phyloP scores from a whole-genome alignment of 2,113 vertebrate species.

The Synodontis membranacea region DNA sequence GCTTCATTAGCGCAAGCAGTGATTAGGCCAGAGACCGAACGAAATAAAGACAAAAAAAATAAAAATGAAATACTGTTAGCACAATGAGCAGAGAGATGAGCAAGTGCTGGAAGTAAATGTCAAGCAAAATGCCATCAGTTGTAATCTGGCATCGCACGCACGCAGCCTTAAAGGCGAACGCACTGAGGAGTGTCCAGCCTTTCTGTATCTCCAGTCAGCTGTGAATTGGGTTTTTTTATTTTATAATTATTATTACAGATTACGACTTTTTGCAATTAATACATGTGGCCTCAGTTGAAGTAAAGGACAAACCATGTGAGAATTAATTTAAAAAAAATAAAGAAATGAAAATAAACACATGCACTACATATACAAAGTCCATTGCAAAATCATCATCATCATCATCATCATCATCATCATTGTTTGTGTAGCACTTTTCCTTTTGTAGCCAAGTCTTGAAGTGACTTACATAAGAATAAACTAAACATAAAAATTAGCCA shows the following conservation, averaged over 20 bases:
- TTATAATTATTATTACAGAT: background rate
- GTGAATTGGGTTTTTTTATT: background rate
- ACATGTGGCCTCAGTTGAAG: background rate
- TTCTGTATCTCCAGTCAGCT: background rate
- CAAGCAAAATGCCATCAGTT: conserved; percentile 50
- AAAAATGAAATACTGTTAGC: background rate
- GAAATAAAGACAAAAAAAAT: background rate
- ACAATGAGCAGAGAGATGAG: conserved; percentile 13
- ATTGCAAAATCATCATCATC: background rate
- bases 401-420: background rate
- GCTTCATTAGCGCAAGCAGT: conserved; percentile 52
- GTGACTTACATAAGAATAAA: background rate
- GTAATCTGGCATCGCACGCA: conserved; percentile 32
- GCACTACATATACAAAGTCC: too few relatives aligned
- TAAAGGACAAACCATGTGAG: too few relatives aligned
- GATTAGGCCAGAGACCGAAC: conserved; percentile 29
- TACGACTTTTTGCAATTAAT: background rate
- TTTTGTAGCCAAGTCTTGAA: background rate
- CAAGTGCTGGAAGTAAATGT: conserved; percentile 44
- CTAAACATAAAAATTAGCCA: too few relatives aligned
- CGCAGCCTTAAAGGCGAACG: background rate
- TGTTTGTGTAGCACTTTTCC: background rate
- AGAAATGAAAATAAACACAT: too few relatives aligned
- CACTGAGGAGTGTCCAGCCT: background rate
- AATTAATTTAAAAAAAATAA: too few relatives aligned